phyloP scores from a whole-genome alignment of 2,888 invertebrate species.

The Athalia rosae region DNA sequence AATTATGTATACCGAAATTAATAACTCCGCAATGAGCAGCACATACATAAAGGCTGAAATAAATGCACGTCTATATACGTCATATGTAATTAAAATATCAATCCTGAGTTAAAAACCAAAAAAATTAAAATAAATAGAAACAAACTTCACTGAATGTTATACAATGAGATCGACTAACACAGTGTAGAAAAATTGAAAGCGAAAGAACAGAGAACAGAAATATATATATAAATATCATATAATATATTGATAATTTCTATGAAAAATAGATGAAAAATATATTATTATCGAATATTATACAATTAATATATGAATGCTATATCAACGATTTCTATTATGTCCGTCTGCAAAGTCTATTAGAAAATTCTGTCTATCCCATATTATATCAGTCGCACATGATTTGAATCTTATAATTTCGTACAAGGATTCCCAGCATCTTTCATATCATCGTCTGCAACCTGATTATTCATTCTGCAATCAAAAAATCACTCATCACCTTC shows the following conservation, averaged over 20 bases:
- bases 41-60: conserved; percentile 35
- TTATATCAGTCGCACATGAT: conserved; percentile 50
- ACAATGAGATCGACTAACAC: background rate
- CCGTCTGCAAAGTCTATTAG: conserved; percentile 73
- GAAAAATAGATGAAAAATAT: conserved; percentile 36
- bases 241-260: conserved; percentile 58
- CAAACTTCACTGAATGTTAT: background rate
- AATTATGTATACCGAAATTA: too few relatives aligned
- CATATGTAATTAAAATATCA: conserved; percentile 1
- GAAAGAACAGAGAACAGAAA: conserved; percentile 59
- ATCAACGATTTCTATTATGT: conserved; percentile 72
- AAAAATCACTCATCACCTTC: background rate
- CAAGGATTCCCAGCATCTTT: conserved; percentile 13
- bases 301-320: conserved; percentile 54
- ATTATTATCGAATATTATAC: conserved; percentile 44
- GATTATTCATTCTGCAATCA: background rate
- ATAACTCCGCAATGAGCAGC: conserved; percentile 18
- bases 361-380: conserved; percentile 64
- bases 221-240: conserved; percentile 60
- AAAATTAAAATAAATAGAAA: conserved; percentile 41
- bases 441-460: background rate
- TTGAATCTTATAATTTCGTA: background rate
- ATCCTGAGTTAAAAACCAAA: conserved; percentile 18
- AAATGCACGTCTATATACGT: conserved; percentile 20
- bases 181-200: conserved; percentile 57